phyloP scores from a whole-genome alignment of 2,888 invertebrate genomes.

The Aporophyla lueneburgensis region DNA sequence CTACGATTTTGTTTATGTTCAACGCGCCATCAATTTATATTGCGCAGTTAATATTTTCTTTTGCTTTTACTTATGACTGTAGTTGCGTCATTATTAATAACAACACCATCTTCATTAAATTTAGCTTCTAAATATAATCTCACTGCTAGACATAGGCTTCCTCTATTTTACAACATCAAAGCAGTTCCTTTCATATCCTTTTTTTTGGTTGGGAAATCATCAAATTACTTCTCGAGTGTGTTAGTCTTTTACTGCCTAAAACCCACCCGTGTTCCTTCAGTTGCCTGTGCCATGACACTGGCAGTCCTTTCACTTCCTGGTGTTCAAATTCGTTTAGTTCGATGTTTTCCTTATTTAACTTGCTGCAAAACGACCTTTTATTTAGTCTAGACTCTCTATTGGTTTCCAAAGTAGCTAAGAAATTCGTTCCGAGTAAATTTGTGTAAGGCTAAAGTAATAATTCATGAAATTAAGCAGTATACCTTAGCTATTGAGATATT shows the following conservation, averaged over 20 bases:
- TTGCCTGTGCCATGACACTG: too few species aligned
- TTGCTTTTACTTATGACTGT: constrained; percentile 13
- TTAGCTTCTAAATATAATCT: too few species aligned
- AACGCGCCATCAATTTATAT: constrained; percentile 13
- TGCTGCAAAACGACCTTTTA: neutral
- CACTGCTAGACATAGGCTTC: too few species aligned
- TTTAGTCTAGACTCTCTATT: constrained; percentile 10
- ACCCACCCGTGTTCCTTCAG: too few species aligned
- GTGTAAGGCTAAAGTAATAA: constrained; percentile 14
- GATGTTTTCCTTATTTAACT: neutral
- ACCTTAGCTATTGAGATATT: neutral
- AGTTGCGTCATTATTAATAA: neutral
- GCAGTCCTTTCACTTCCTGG: neutral
- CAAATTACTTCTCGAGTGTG: too few species aligned
- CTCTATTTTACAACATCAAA: neutral
- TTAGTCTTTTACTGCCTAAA: too few species aligned
- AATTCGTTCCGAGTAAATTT: neutral
- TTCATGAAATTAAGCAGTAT: neutral
- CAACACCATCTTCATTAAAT: neutral
- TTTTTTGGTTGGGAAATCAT: too few species aligned
- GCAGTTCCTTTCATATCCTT: neutral
- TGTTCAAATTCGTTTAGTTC: neutral
- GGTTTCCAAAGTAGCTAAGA: neutral
- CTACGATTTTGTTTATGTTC: constrained; percentile 36
- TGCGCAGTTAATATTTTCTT: constrained; percentile 36